Evolutionary conservation across 1,140 invertebrate genomes (phyloP).

Genomic region (Neotoxoptera formosana): DNA sequence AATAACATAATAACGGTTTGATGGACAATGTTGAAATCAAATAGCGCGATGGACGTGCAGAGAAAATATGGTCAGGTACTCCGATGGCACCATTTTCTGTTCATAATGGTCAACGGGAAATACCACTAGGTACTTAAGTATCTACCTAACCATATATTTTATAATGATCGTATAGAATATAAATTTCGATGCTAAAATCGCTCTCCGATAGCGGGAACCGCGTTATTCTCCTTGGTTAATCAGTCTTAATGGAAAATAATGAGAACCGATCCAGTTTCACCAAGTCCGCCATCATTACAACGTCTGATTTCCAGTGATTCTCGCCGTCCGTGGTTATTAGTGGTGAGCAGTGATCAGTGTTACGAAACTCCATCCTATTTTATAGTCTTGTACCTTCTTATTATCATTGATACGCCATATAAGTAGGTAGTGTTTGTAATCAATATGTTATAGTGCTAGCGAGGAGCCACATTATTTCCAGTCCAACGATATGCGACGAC

Average conservation of each 20-base stretch:
- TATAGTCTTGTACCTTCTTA: background rate
- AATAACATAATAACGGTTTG: no score
- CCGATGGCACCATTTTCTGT: no score
- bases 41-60: background rate
- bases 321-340: background rate
- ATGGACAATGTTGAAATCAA: no score
- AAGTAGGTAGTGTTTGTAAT: background rate
- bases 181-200: no score
- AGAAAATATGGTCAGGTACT: no score
- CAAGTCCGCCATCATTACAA: background rate
- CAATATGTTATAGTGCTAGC: background rate
- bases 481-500: background rate
- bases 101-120: background rate
- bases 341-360: background rate
- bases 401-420: no score
- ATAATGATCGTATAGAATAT: background rate
- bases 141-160: background rate
- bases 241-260: background rate
- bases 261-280: background rate
- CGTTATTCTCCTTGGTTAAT: background rate
- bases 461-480: background rate
- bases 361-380: no score
- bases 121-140: background rate
- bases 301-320: background rate
- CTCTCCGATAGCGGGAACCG: no score